Evolutionary conservation across 2,888 invertebrate species (phyloP), one percentile per base, ranked within the genome.

Genomic region (Lithophane semibrunnea): DNA sequence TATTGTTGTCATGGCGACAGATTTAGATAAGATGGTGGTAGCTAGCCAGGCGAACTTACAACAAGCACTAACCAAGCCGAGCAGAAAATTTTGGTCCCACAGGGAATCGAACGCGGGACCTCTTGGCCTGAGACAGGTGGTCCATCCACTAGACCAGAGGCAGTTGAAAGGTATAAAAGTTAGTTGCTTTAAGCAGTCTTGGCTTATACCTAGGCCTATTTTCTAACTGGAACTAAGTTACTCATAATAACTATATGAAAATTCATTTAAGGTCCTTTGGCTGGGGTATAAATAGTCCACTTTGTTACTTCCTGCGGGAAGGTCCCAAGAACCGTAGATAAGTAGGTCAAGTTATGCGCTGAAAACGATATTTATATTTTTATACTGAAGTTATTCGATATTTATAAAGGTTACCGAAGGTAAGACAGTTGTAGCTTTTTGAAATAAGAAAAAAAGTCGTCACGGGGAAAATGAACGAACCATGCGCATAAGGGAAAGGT

Each of bases 351-450:
- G 42, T 63, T 64, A 63, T 56, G 24, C 12, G 42, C 12, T 64
- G 49, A 49, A 56, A 37, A 49, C 37, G 24, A 49, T 42, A 74
- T 73, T 44, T 56, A n/a, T 56, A n/a, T 37, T 73, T 42, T 58
- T 7, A 66, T 66, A n/a, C 29, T 49, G n/a, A 44, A 52, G 21
- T 77, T 66, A 66, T 66, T 52, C 44, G 21, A 66, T 44, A 60
- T 18, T 44, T 29, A 24, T 42, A 29, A 56, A 42, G 54, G 21
- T 56, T 75, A 56, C 18, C 18, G 18, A 29, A 37, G 37, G 4
- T 58, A 54, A 24, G 21, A 58, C 24, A 42, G 24, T 44, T 54
- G 21, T 29, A 2, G 37, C 16, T 77, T 21, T 52, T 7, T 2
- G 21, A 60, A 74, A 29, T 75, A 52, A 54, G 9, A 60, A 72